These are phyloP conservation scores for Bombus waltoni DNA, from an alignment of 1,140 invertebrate species.

Conservation along the genomic window DNA sequence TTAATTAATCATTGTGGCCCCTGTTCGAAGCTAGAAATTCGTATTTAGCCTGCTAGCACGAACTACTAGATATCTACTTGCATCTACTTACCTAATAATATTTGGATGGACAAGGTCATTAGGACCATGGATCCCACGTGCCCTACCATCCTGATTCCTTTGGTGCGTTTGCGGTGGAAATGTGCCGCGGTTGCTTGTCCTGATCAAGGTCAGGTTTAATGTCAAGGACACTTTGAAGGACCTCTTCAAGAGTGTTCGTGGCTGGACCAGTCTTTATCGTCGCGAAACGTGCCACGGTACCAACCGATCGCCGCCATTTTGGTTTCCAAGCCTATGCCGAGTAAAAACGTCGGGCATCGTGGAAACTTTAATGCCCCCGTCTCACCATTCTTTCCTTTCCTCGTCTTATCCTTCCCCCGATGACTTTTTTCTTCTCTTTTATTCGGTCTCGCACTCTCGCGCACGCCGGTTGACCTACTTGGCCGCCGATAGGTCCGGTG, in stretches of 20 bases:
- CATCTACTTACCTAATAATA: slow-evolving; percentile 53
- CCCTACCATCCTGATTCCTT: slow-evolving; percentile 53
- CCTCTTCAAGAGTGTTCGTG: slow-evolving; percentile 28
- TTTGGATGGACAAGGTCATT: slow-evolving; percentile 51
- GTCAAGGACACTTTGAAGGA: slow-evolving; percentile 42
- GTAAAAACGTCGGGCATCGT: slow-evolving; percentile 51
- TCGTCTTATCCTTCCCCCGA: slow-evolving; percentile 39
- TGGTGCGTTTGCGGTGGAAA: background rate
- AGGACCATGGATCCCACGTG: slow-evolving; percentile 41
- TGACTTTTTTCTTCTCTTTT: slow-evolving; percentile 53
- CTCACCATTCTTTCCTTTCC: slow-evolving; percentile 63
- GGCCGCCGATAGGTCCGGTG: slow-evolving; percentile 55
- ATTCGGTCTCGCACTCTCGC: slow-evolving; percentile 66
- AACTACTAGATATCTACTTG: background rate
- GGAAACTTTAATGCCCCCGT: slow-evolving; percentile 52
- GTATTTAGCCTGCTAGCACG: background rate
- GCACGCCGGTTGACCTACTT: slow-evolving; percentile 69
- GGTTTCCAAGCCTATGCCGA: slow-evolving; percentile 51
- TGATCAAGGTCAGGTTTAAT: slow-evolving; percentile 24
- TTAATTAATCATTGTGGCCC: background rate
- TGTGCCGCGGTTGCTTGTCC: slow-evolving; percentile 3
- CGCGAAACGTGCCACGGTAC: slow-evolving; percentile 50
- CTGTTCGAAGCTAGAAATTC: background rate
- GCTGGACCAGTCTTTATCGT: slow-evolving; percentile 39
- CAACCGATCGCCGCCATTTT: slow-evolving; percentile 64